These are phyloP conservation scores for Nothobranchius kuhntae DNA, from an alignment of 2,113 vertebrate genomes.

Conservation along the genomic window DNA sequence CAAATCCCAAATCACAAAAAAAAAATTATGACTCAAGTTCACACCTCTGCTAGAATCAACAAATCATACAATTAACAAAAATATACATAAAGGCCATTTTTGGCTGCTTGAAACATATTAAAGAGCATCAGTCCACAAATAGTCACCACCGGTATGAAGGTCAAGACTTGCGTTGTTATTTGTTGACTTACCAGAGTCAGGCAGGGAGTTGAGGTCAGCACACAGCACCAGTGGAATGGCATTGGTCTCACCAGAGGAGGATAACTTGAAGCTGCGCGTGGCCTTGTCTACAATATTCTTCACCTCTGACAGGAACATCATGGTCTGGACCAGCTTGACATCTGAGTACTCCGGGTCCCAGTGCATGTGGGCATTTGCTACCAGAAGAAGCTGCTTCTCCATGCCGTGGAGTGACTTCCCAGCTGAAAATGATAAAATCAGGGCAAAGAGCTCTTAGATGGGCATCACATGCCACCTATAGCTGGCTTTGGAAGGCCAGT, in stretches of 20 bases:
- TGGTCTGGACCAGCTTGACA: slow-evolving; percentile 97
- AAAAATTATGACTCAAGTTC: too few relatives aligned
- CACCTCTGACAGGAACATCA: slow-evolving; percentile 99
- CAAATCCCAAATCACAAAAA: too few relatives aligned
- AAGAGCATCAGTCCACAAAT: too few relatives aligned
- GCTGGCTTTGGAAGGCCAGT: background rate
- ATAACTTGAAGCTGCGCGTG: slow-evolving; percentile 90
- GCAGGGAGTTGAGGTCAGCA: slow-evolving; percentile 97
- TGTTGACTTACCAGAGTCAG: slow-evolving; percentile 88
- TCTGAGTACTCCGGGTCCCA: slow-evolving; percentile 98
- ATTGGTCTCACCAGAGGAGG: slow-evolving; percentile 88
- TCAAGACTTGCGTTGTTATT: too few relatives aligned
- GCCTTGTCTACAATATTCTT: slow-evolving; percentile 98
- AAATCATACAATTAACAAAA: too few relatives aligned
- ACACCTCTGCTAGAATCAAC: too few relatives aligned
- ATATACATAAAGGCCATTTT: too few relatives aligned
- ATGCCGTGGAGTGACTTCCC: slow-evolving; percentile 90
- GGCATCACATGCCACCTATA: background rate
- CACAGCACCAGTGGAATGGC: slow-evolving; percentile 95
- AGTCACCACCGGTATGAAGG: too few relatives aligned
- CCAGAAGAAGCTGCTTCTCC: slow-evolving; percentile 94
- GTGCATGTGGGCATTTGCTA: slow-evolving; percentile 98
- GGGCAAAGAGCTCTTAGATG: background rate
- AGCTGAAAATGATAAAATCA: slow-evolving; percentile 68
- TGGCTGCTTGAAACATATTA: too few relatives aligned